Evolutionary conservation across 2,888 invertebrate species (phyloP).

Genomic region (Spodoptera picta): DNA sequence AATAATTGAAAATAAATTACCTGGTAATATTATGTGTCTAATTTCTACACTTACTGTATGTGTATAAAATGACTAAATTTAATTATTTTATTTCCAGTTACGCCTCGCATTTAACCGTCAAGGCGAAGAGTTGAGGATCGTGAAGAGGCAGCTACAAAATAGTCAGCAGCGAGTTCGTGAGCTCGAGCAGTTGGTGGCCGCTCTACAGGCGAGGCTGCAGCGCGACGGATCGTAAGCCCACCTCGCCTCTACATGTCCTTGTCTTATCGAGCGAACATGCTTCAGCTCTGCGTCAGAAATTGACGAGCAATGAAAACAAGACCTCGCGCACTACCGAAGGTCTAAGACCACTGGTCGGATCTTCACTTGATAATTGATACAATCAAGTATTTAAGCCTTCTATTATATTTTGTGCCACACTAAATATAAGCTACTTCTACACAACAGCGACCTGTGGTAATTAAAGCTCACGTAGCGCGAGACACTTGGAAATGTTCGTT

Average conservation of each 20-base stretch:
- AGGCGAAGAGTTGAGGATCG: constrained; percentile 93
- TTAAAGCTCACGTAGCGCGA: constrained; percentile 16
- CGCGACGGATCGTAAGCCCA: constrained; percentile 63
- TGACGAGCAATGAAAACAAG: constrained; percentile 9
- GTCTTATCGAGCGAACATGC: constrained; percentile 39
- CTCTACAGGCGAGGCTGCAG: constrained; percentile 84
- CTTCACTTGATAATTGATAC: constrained; percentile 15
- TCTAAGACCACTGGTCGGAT: constrained; percentile 17
- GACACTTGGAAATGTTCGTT: constrained; percentile 29
- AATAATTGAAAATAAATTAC: too few relatives aligned
- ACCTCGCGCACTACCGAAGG: constrained; percentile 14
- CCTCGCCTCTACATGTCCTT: constrained; percentile 9
- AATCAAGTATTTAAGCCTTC: constrained; percentile 14
- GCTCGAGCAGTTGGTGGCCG: constrained; percentile 92
- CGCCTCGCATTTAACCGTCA: constrained; percentile 93
- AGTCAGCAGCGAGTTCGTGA: constrained; percentile 94
- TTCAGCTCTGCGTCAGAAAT: constrained; percentile 20
- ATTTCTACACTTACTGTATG: too few relatives aligned
- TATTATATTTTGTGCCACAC: constrained; percentile 41
- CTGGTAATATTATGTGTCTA: too few relatives aligned
- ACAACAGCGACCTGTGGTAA: constrained; percentile 10
- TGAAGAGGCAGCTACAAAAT: constrained; percentile 93
- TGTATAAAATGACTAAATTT: too few relatives aligned
- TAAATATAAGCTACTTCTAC: constrained; percentile 16
- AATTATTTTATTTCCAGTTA: constrained; percentile 84